These are phyloP conservation scores for Pluvialis apricaria DNA, from an alignment of 2,113 vertebrate genomes.

Conservation along the genomic window DNA sequence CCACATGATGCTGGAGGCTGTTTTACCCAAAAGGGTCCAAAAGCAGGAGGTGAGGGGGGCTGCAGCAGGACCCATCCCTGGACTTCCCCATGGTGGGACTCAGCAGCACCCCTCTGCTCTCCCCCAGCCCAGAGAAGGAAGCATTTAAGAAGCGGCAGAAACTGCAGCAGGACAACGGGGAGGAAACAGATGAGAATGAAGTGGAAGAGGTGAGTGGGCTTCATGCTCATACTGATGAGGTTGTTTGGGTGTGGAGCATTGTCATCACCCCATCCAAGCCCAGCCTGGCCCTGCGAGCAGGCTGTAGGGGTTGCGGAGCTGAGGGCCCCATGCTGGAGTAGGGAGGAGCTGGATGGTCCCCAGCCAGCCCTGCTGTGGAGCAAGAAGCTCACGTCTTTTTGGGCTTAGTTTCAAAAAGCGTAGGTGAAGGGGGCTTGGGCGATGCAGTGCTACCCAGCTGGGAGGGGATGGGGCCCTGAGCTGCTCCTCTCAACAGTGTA, in stretches of 20 bases:
- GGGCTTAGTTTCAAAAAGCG: neutral
- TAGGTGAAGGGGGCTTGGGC: neutral
- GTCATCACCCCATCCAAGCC: neutral
- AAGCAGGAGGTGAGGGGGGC: neutral
- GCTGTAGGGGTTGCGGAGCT: fast-evolving
- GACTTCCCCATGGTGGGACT: neutral
- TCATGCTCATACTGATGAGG: fast-evolving
- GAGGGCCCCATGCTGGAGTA: neutral
- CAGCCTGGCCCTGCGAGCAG: neutral
- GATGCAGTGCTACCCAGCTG: neutral
- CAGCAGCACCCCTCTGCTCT: neutral
- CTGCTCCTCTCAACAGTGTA: neutral
- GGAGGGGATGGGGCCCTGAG: neutral
- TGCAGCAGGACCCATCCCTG: fast-evolving
- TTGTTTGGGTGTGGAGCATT: neutral
- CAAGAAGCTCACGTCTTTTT: fast-evolving
- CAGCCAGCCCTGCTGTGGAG: neutral
- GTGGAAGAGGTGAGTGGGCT: conserved; percentile 78
- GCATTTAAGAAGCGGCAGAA: conserved; percentile 87
- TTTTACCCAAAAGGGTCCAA: neutral
- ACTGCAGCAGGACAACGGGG: conserved; percentile 83
- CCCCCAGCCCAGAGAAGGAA: conserved; percentile 85
- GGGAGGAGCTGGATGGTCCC: neutral
- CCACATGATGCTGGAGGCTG: fast-evolving
- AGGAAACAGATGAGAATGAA: conserved; percentile 83